phyloP scores from a whole-genome alignment of 2,888 invertebrate species.

The Drosophila algonquin region DNA sequence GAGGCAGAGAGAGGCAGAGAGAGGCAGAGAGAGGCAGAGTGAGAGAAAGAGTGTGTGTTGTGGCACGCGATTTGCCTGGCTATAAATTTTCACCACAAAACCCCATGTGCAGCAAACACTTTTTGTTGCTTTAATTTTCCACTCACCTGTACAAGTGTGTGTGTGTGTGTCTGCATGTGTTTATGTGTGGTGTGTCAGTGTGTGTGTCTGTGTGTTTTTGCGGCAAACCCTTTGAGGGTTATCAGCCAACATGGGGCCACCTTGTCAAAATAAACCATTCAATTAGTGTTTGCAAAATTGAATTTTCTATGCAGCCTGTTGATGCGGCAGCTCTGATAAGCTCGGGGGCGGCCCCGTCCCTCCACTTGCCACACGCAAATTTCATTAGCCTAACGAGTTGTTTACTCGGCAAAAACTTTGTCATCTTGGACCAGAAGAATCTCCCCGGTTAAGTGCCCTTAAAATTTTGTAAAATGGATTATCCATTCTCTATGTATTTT shows the following conservation, averaged over 20 bases:
- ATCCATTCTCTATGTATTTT: no score
- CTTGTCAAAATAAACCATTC: constrained; percentile 77
- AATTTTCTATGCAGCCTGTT: constrained; percentile 73
- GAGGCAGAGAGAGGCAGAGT: no score
- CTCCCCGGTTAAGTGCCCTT: constrained; percentile 14
- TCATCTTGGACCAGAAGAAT: constrained; percentile 30
- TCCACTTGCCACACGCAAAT: constrained; percentile 50
- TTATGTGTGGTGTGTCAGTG: neutral
- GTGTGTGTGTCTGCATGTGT: constrained; percentile 1
- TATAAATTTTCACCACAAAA: constrained; percentile 47
- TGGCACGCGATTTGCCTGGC: constrained; percentile 31
- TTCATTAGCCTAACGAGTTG: constrained; percentile 76
- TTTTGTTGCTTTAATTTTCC: constrained; percentile 49
- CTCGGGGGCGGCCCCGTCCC: constrained; percentile 27
- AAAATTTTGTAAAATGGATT: neutral
- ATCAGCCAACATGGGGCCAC: constrained; percentile 60
- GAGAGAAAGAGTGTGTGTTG: no score
- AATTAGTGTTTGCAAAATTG: constrained; percentile 72
- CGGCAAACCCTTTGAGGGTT: constrained; percentile 51
- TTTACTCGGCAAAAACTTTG: constrained; percentile 60
- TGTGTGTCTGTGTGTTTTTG: constrained; percentile 26
- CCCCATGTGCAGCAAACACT: constrained; percentile 39
- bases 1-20: no score
- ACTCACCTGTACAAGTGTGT: constrained; percentile 14
- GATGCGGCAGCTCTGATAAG: constrained; percentile 70